phyloP scores from a whole-genome alignment of 2,888 invertebrate species.

The Pammene aurita region DNA sequence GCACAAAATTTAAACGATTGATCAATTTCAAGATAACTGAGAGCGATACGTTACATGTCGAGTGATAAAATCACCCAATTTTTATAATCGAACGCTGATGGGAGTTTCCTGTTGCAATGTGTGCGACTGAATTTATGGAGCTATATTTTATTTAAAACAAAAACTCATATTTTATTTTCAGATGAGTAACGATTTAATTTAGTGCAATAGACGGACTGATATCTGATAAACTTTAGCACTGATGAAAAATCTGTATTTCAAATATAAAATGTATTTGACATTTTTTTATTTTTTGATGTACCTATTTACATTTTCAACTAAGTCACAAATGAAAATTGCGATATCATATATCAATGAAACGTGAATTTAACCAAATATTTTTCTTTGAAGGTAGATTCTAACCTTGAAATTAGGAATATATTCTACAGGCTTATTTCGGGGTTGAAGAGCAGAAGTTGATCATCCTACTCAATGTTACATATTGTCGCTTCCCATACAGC shows the following conservation, averaged over 20 bases:
- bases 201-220: not conserved
- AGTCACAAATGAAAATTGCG: too few species aligned
- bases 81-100: slow-evolving; percentile 37
- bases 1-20: slow-evolving; percentile 24
- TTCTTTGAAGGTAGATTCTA: too few species aligned
- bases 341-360: too few species aligned
- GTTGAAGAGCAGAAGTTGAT: too few species aligned
- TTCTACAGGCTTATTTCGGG: too few species aligned
- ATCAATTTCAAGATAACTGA: slow-evolving; percentile 36
- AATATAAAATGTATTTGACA: not conserved
- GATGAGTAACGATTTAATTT: slow-evolving; percentile 15
- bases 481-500: too few species aligned
- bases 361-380: too few species aligned
- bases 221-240: not conserved
- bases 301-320: too few species aligned
- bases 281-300: too few species aligned
- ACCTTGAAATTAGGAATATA: too few species aligned
- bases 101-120: slow-evolving; percentile 33
- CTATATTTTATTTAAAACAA: slow-evolving; percentile 26
- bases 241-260: not conserved
- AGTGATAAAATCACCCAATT: slow-evolving; percentile 37
- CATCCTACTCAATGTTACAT: too few species aligned
- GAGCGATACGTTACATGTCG: slow-evolving; percentile 32
- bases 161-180: slow-evolving; percentile 15
- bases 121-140: slow-evolving; percentile 23